Percentiles rank a stretch among this genome's conserved stretches.
Evolutionary conservation across 2,888 invertebrate genomes (phyloP).

Genomic region (Volucella bombylans): DNA sequence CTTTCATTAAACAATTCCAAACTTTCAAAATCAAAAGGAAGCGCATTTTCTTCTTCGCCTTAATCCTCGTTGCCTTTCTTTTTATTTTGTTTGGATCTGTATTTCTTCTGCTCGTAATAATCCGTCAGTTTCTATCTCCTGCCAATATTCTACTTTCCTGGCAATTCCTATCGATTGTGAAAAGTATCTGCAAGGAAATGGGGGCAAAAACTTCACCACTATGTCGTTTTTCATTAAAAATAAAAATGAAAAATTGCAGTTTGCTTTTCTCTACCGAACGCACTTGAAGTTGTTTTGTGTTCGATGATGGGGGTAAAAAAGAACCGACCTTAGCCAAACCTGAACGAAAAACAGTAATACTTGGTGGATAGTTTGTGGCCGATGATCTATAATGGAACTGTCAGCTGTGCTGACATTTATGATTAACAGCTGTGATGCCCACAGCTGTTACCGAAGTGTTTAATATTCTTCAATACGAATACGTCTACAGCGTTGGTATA

Average conservation of each 20-base stretch:
- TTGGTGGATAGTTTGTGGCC: slow-evolving; percentile 37
- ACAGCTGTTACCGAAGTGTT: slow-evolving; percentile 26
- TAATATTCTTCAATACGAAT: slow-evolving; percentile 21
- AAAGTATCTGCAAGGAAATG: background rate
- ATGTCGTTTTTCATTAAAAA: slow-evolving; percentile 38
- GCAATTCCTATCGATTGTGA: slow-evolving; percentile 23
- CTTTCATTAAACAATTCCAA: slow-evolving; percentile 57
- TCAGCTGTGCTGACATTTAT: slow-evolving; percentile 54
- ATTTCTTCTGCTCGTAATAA: slow-evolving; percentile 11
- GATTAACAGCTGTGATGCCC: slow-evolving; percentile 33
- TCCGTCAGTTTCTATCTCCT: slow-evolving; percentile 9
- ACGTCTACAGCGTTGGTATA: background rate
- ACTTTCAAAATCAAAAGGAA: slow-evolving; percentile 37
- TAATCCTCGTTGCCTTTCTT: background rate
- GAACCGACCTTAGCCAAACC: background rate
- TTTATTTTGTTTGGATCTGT: background rate
- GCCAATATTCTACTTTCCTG: slow-evolving; percentile 18
- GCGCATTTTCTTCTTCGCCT: background rate
- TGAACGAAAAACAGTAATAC: slow-evolving; percentile 2
- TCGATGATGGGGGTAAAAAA: background rate
- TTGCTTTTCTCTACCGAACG: slow-evolving; percentile 7
- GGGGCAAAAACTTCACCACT: slow-evolving; percentile 31
- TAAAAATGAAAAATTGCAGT: slow-evolving; percentile 44
- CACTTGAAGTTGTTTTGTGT: slow-evolving; percentile 10
- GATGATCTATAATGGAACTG: slow-evolving; percentile 58